Percentiles rank a stretch among this genome's conserved stretches.
phyloP scores from a whole-genome alignment of 2,888 invertebrate species.

The Diadromus collaris region DNA sequence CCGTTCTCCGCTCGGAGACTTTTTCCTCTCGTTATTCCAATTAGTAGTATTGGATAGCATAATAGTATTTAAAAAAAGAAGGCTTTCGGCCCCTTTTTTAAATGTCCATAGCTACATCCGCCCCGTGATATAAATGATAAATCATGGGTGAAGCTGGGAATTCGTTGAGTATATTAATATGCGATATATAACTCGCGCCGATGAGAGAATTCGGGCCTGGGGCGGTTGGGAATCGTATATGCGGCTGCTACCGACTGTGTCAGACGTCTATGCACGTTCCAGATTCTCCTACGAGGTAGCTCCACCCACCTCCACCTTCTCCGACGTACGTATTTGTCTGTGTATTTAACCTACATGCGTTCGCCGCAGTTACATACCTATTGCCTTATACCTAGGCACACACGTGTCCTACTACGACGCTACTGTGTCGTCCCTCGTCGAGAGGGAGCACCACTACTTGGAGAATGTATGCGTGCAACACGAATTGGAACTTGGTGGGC shows the following conservation, averaged over 20 bases:
- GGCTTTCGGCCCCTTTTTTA: background rate
- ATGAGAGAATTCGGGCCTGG: conserved; percentile 17
- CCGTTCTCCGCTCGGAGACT: conserved; percentile 1
- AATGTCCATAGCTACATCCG: background rate
- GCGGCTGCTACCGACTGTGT: conserved; percentile 18
- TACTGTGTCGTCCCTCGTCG: conserved; percentile 33
- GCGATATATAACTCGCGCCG: conserved; percentile 1
- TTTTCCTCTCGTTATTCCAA: conserved; percentile 37
- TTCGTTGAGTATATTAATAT: conserved; percentile 6
- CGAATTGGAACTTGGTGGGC: conserved; percentile 50
- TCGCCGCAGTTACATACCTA: conserved; percentile 53
- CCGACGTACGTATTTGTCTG: conserved; percentile 53
- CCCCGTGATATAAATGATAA: background rate
- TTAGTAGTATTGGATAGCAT: conserved; percentile 34
- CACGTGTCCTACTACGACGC: conserved; percentile 28
- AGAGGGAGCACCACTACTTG: background rate
- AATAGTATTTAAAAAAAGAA: conserved; percentile 25
- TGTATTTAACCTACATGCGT: conserved; percentile 61
- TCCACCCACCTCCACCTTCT: conserved; percentile 20
- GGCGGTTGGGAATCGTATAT: conserved; percentile 22
- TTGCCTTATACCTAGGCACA: conserved; percentile 32
- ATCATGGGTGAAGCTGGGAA: conserved; percentile 1
- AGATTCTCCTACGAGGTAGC: conserved; percentile 40
- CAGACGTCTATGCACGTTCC: conserved; percentile 40
- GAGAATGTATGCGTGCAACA: conserved; percentile 36